These are phyloP conservation scores for Melanerpes aurifrons DNA, from an alignment of 2,113 vertebrate species.

Conservation along the genomic window DNA sequence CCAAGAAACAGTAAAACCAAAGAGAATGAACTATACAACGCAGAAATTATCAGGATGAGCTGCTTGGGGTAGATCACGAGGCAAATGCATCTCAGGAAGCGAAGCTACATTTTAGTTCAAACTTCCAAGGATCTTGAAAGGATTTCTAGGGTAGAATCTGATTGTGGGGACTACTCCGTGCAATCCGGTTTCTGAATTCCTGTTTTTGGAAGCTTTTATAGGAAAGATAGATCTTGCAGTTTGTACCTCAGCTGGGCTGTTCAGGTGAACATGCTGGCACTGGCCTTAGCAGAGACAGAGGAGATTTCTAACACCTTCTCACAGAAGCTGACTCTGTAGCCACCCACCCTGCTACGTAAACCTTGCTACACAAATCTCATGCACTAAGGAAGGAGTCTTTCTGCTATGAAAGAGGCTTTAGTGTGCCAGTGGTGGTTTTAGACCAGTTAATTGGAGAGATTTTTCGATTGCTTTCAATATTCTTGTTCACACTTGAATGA, in stretches of 20 bases:
- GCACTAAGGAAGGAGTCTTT: not conserved
- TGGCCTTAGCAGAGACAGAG: too few relatives aligned
- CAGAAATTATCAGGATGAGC: not conserved
- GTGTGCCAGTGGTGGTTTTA: not conserved
- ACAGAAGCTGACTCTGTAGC: not conserved
- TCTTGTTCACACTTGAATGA: not conserved
- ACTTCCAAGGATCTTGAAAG: not conserved
- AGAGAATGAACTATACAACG: not conserved
- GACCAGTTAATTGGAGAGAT: not conserved
- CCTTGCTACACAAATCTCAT: not conserved
- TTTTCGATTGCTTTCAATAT: not conserved
- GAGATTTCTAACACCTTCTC: not conserved
- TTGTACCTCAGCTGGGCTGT: not conserved
- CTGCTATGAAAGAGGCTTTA: not conserved
- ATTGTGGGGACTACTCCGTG: accelerated
- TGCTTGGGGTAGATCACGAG: not conserved
- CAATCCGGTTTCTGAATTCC: not conserved
- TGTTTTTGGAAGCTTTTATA: not conserved
- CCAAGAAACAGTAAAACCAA: not conserved
- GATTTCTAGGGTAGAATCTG: not conserved
- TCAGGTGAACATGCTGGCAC: not conserved
- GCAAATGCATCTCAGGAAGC: not conserved
- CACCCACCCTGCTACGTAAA: too few relatives aligned
- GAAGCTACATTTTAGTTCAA: not conserved
- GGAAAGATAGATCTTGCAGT: not conserved